A percentile compares a stretch with the other conserved stretches of the same genome.
Conservation (phyloP, 2,113 vertebrate genomes). For the Amphiprion percula region DNA sequence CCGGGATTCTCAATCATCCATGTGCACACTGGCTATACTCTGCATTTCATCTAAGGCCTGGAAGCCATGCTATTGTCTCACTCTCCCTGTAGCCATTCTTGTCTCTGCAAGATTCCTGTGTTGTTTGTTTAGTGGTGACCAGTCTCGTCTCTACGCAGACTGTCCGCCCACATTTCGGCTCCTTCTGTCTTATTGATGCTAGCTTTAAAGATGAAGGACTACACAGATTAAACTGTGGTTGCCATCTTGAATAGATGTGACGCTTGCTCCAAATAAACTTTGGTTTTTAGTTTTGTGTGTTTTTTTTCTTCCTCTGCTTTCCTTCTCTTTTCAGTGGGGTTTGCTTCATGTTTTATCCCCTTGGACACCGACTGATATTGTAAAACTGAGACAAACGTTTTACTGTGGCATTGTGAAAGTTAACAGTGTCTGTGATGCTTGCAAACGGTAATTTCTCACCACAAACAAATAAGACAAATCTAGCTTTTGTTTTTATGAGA, state of each 20-base stretch:
- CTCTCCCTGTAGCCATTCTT: conserved; percentile 42
- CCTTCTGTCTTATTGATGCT: conserved; percentile 55
- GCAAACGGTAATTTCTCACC: conserved; percentile 64
- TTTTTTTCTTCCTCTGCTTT: conserved; percentile 17
- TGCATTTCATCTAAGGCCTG: conserved; percentile 41
- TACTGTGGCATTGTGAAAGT: conserved; percentile 74
- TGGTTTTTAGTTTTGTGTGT: conserved; percentile 42
- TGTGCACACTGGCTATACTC: conserved; percentile 44
- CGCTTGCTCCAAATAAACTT: conserved; percentile 69
- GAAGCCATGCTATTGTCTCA: conserved; percentile 56
- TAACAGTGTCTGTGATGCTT: conserved; percentile 75
- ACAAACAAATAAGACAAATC: conserved; percentile 69
- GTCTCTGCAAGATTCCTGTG: conserved; percentile 54
- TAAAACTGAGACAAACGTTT: conserved; percentile 75
- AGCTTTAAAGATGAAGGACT: conserved; percentile 63
- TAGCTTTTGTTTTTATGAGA: conserved; percentile 58
- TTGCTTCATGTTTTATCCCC: conserved; percentile 29
- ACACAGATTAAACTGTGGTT: conserved; percentile 61
- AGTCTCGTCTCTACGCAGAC: conserved; percentile 58
- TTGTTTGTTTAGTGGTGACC: conserved; percentile 75
- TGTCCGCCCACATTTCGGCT: conserved; percentile 70
- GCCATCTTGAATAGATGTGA: conserved; percentile 63
- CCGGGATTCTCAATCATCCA: conserved; percentile 44
- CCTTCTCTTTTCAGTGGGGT: conserved; percentile 22
- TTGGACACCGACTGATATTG: conserved; percentile 68